phyloP scores from a whole-genome alignment of 1,140 invertebrate species.

The Vanessa tameamea region DNA sequence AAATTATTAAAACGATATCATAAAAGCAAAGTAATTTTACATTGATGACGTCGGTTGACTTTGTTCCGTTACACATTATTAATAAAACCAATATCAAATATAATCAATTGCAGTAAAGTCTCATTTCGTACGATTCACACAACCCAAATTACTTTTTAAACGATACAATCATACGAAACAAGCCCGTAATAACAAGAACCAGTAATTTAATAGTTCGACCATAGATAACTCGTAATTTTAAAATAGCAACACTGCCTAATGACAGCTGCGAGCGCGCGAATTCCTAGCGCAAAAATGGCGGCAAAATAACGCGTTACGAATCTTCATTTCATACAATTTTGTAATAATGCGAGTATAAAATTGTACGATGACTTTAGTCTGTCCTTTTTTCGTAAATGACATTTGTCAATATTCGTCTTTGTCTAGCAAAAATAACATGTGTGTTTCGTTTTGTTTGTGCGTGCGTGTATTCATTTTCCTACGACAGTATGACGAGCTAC shows the following conservation, averaged over 20 bases:
- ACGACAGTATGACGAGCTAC: conserved; percentile 4
- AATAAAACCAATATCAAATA: background rate
- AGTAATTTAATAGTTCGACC: conserved; percentile 68
- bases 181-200: conserved; percentile 45
- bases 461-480: conserved; percentile 9
- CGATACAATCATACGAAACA: conserved; percentile 43
- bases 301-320: conserved; percentile 62
- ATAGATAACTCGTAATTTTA: conserved; percentile 65
- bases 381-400: conserved; percentile 9
- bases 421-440: background rate
- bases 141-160: conserved; percentile 56
- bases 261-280: conserved; percentile 62
- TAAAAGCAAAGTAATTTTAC: too few relatives aligned
- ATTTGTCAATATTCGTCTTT: conserved; percentile 16
- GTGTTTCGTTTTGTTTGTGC: too few relatives aligned
- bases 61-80: too few relatives aligned
- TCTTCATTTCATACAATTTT: conserved; percentile 42
- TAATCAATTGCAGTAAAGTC: conserved; percentile 10
- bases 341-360: conserved; percentile 14
- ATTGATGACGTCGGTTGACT: too few relatives aligned
- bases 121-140: conserved; percentile 39
- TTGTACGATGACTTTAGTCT: background rate
- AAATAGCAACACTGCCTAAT: conserved; percentile 66
- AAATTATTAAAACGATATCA: too few relatives aligned
- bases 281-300: conserved; percentile 53